Evolutionary conservation across 2,888 invertebrate species (phyloP).

Genomic region (Epinotia demarniana): DNA sequence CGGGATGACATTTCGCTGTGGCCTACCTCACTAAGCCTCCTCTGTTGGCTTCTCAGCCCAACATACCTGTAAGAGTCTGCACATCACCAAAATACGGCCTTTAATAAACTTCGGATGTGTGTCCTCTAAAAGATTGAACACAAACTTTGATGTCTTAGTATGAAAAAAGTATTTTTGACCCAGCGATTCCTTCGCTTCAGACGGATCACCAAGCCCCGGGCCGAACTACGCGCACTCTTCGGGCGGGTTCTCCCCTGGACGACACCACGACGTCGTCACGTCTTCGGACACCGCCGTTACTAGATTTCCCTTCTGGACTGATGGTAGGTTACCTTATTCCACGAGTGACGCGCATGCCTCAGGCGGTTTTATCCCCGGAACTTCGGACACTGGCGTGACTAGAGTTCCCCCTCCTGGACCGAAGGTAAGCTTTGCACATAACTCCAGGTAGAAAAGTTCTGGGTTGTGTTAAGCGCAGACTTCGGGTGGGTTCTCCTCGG

Average conservation of each 20-base stretch:
- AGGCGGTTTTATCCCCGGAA: constrained; percentile 71
- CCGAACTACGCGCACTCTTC: constrained; percentile 68
- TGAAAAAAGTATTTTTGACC: too few relatives aligned
- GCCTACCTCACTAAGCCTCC: too few relatives aligned
- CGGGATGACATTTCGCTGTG: too few relatives aligned
- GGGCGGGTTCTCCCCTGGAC: constrained; percentile 72
- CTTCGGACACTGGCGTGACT: constrained; percentile 72
- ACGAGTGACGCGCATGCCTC: constrained; percentile 67
- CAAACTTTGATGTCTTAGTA: too few relatives aligned
- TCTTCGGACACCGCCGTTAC: constrained; percentile 75
- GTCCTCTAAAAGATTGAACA: too few relatives aligned
- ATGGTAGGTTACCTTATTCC: constrained; percentile 58
- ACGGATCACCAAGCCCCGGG: constrained; percentile 74
- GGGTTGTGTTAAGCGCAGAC: constrained; percentile 70
- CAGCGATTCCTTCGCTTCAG: constrained; percentile 54
- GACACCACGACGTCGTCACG: constrained; percentile 77
- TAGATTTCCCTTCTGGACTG: constrained; percentile 74
- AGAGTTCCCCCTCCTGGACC: constrained; percentile 74
- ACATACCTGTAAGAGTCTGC: too few relatives aligned
- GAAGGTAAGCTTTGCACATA: constrained; percentile 63
- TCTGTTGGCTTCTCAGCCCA: too few relatives aligned
- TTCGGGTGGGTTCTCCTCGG: constrained; percentile 69
- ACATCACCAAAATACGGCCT: too few relatives aligned
- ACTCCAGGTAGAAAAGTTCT: constrained; percentile 71
- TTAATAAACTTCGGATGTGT: too few relatives aligned